Conservation (phyloP, 2,797 vertebrate species). For the Falco concolor region DNA sequence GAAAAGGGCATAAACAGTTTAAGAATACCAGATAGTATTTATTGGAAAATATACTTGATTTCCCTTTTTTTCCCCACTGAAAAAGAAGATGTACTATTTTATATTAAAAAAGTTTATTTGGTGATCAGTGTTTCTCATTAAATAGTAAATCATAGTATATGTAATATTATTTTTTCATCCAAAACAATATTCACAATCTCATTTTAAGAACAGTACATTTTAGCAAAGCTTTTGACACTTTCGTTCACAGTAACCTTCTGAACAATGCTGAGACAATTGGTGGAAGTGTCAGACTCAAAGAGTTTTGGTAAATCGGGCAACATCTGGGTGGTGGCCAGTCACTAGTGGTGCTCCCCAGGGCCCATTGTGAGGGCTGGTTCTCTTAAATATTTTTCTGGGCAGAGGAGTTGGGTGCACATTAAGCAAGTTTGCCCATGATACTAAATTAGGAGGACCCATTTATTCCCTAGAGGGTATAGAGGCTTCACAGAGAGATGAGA, state of each 20-base stretch:
- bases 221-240: neutral
- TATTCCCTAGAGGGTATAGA: neutral
- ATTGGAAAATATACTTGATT: neutral
- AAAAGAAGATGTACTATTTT: neutral
- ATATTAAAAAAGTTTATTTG: neutral
- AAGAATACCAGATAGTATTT: neutral
- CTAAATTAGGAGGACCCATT: neutral
- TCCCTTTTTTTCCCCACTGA: neutral
- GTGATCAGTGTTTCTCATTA: neutral
- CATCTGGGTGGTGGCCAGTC: neutral
- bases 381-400: neutral
- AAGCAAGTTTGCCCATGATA: neutral
- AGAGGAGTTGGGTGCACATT: neutral
- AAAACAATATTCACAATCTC: neutral
- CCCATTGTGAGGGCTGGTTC: neutral
- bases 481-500: neutral
- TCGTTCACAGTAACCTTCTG: neutral
- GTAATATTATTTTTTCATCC: neutral
- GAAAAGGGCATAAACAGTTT: constrained; percentile 17
- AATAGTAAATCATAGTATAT: neutral
- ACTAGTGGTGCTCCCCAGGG: neutral
- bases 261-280: neutral
- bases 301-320: neutral
- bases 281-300: neutral
- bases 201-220: neutral